Evolutionary conservation across 1,140 invertebrate species (phyloP).

Genomic region (Drosophila persimilis): DNA sequence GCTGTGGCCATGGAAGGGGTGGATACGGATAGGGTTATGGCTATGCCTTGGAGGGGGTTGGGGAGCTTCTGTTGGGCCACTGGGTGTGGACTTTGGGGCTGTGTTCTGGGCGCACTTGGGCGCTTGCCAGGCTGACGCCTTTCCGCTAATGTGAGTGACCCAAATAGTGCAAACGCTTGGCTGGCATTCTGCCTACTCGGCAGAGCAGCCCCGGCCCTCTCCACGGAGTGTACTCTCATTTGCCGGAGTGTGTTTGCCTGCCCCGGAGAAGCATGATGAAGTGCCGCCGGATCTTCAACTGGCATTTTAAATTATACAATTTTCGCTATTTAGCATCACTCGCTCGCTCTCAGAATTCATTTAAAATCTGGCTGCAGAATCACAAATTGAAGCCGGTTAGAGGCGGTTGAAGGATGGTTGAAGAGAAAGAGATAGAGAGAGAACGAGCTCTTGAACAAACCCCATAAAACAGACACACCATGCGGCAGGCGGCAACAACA

Average conservation of each 20-base stretch:
- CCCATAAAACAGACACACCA: slow-evolving; percentile 44
- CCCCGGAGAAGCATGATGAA: slow-evolving; percentile 42
- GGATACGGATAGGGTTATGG: too few species aligned
- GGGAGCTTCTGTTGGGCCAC: not conserved
- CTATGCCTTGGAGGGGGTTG: not conserved
- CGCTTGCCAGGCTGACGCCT: slow-evolving; percentile 63
- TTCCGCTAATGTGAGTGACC: slow-evolving; percentile 73
- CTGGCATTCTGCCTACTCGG: slow-evolving; percentile 50
- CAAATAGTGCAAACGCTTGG: slow-evolving; percentile 72
- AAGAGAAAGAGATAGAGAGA: slow-evolving; percentile 7
- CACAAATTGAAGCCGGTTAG: slow-evolving; percentile 48
- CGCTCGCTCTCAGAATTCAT: slow-evolving; percentile 45
- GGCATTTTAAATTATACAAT: slow-evolving; percentile 74
- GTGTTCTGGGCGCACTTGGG: slow-evolving; percentile 7
- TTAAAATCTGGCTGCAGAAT: slow-evolving; percentile 54
- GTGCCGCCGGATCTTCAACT: slow-evolving; percentile 46
- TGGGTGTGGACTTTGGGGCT: too few species aligned
- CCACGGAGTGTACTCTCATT: slow-evolving; percentile 56
- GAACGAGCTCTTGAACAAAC: slow-evolving; percentile 3
- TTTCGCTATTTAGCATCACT: slow-evolving; percentile 70
- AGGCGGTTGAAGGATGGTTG: slow-evolving; percentile 34
- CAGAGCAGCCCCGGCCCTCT: slow-evolving; percentile 26
- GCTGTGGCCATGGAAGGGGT: not conserved
- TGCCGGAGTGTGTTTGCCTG: slow-evolving; percentile 65
- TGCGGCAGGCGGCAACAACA: slow-evolving; percentile 55